phyloP scores from a whole-genome alignment of 2,113 vertebrate genomes.

The Herpetotheres cachinnans region DNA sequence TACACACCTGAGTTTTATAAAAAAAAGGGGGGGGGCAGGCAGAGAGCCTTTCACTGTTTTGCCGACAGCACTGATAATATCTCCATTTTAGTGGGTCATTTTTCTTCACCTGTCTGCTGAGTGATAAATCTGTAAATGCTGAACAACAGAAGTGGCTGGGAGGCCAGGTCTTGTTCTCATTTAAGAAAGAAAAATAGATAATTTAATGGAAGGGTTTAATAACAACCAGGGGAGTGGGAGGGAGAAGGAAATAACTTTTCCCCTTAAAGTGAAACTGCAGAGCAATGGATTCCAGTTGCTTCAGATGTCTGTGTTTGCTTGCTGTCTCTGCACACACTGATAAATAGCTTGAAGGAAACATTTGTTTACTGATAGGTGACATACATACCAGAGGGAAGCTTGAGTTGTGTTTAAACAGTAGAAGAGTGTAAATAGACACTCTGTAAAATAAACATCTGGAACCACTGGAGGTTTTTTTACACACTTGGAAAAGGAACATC shows the following conservation, averaged over 20 bases:
- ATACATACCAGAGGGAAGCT: background rate
- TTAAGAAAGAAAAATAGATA: constrained; percentile 40
- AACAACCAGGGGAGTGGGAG: background rate
- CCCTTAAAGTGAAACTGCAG: background rate
- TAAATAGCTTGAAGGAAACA: background rate
- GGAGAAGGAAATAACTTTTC: background rate
- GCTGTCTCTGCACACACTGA: background rate
- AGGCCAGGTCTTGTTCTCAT: background rate
- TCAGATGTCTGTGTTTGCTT: background rate
- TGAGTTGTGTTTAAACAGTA: background rate
- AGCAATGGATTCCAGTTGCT: background rate
- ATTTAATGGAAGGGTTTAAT: constrained; percentile 23
- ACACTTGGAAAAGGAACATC: background rate
- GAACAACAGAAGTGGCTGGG: constrained; percentile 8
- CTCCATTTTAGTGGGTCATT: constrained; percentile 39
- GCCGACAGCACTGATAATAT: constrained; percentile 56
- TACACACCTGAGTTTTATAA: constrained; percentile 52
- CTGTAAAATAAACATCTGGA: background rate
- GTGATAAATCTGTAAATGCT: constrained; percentile 26
- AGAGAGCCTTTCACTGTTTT: background rate
- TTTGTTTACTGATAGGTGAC: background rate
- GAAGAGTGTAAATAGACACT: background rate
- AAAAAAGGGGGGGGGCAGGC: background rate
- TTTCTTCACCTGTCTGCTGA: constrained; percentile 57
- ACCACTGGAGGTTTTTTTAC: background rate